A percentile compares a stretch with the other conserved stretches of the same genome.
Conservation (phyloP, 2,113 vertebrate genomes). For the Vicugna pacos region DNA sequence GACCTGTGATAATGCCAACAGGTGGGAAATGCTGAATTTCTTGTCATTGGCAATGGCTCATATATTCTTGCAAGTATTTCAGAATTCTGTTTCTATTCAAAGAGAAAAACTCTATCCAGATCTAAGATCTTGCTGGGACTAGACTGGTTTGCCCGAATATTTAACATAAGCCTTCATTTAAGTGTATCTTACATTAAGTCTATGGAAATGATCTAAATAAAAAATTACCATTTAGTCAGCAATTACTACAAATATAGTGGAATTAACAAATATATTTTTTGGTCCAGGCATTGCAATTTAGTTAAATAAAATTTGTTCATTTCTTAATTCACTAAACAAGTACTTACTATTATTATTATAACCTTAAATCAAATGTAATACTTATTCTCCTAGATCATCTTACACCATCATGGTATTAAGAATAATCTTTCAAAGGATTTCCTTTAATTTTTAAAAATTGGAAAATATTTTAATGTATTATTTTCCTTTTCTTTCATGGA, state of each 20-base stretch:
- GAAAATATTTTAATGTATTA: neutral
- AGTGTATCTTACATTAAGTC: neutral
- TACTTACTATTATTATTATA: neutral
- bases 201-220: constrained; percentile 3
- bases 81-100: constrained; percentile 24
- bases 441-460: neutral
- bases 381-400: neutral
- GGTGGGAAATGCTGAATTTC: neutral
- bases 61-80: neutral
- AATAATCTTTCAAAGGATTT: neutral
- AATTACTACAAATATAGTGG: neutral
- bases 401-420: neutral
- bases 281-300: neutral
- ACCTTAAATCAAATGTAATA: neutral
- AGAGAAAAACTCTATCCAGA: neutral
- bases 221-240: neutral
- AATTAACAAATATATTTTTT: neutral
- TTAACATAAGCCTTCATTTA: neutral
- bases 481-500: constrained; percentile 28
- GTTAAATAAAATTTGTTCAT: constrained; percentile 16
- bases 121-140: neutral
- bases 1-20: neutral
- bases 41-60: neutral
- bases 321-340: neutral
- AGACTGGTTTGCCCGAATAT: neutral